Base-by-base conservation (phyloP, 2,888 invertebrate species). In the Metopia argyrocephala region DNA sequence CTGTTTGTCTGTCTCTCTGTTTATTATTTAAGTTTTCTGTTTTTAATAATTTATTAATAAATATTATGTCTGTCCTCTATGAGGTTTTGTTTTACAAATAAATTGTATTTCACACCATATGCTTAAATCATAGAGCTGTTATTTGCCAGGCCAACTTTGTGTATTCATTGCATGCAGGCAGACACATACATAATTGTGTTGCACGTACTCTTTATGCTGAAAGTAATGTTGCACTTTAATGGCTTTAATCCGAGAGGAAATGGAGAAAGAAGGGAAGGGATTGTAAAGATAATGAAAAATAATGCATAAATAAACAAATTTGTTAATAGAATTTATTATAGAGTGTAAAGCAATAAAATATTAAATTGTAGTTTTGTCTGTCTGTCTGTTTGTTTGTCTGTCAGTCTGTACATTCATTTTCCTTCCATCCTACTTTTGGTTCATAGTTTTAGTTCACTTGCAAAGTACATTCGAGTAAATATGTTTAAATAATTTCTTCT, bases 311-410 rank as follows among this genome's bases (percentile, higher is more conserved):
- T 71, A 66, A 66, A 74, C 59, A 66, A 74, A 65, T 74, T 74
- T 74, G 74, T 74, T 65, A 74, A 74, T 74, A 65, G 50, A 74
- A 74, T 65, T 74, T 66, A 66, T 66, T 74, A 66, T 59, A 28
- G 54, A 46, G 56, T 38, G 38, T 73, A 64, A 15, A 59, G 50
- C 25, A 25, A 65, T 38, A 50, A 59, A 65, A 74, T 28, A 21
- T 31, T 2, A 62, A 50, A 52, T 15, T 38, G 38, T 38, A 38
- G 15, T 38, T 31, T 25, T 25, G 45, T 59, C 48, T 12, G 28
- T 48, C 46, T 18, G 20, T 3, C 25, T 38, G 23, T 28, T 18
- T 59, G 20, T n/a, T 57, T n/a, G 21, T 54, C 6, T 57, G 38
- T 59, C 0, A 31, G 23, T 69, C 27, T 46, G 48, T 28, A 23